Percentiles rank a stretch among this genome's conserved stretches.
phyloP scores from a whole-genome alignment of 2,113 vertebrate genomes.

The Clupea harengus region DNA sequence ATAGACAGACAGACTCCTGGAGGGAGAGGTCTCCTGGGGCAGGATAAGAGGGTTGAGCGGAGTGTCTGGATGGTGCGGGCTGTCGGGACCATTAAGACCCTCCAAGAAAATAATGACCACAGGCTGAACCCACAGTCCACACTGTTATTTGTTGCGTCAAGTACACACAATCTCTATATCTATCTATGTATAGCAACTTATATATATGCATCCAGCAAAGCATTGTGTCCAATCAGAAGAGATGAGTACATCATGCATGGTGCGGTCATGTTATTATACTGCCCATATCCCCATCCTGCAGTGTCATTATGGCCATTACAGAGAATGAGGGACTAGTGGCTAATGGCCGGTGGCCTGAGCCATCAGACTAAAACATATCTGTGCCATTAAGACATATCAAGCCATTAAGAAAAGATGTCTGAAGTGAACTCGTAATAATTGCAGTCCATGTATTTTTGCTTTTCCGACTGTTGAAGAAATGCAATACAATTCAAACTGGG shows the following conservation, averaged over 20 bases:
- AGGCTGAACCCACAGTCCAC: neutral
- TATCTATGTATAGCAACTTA: too few species aligned
- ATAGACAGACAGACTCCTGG: neutral
- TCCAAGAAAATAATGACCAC: neutral
- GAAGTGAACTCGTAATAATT: neutral
- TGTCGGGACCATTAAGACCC: neutral
- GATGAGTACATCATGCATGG: neutral
- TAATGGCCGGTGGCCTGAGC: neutral
- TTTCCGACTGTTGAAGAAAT: neutral
- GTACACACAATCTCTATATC: too few species aligned
- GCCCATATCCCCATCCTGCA: too few species aligned
- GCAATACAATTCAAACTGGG: neutral
- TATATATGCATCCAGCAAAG: neutral
- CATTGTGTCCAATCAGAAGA: neutral
- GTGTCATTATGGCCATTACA: neutral
- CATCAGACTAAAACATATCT: neutral
- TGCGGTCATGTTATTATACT: too few species aligned
- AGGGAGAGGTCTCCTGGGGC: neutral
- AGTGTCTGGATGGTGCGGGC: neutral
- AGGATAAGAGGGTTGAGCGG: neutral
- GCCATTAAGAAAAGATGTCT: neutral
- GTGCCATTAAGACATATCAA: neutral
- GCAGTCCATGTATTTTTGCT: neutral
- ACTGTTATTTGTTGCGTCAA: too few species aligned
- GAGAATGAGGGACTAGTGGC: neutral